A percentile compares a stretch with the other conserved stretches of the same genome.
Conservation (phyloP, 2,113 vertebrate genomes). For the Phalacrocorax carbo region DNA sequence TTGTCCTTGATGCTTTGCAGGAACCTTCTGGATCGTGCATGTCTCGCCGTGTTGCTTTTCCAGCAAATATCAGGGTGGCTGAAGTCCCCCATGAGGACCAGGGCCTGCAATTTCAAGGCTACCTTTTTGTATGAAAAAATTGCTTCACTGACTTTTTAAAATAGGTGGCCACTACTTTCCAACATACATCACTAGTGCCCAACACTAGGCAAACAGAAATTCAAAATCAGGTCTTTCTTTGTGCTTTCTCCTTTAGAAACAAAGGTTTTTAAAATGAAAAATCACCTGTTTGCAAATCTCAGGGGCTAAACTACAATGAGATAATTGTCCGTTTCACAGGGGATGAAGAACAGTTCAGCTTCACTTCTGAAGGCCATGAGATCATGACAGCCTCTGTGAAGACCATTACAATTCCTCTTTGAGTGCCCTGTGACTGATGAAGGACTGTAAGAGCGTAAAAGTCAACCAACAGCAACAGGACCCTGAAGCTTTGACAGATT, state of each 20-base stretch:
- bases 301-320: neutral
- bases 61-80: too few relatives aligned
- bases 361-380: neutral
- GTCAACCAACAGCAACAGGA: neutral
- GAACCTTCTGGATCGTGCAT: too few relatives aligned
- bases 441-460: accelerated
- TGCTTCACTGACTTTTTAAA: neutral
- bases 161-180: neutral
- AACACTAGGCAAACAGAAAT: neutral
- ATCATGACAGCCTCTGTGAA: neutral
- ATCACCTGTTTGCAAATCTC: neutral
- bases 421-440: neutral
- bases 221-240: neutral
- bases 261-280: neutral
- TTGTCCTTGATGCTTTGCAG: too few relatives aligned
- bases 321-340: neutral
- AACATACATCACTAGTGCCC: neutral
- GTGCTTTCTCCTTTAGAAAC: neutral
- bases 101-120: too few relatives aligned
- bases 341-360: neutral
- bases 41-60: too few relatives aligned
- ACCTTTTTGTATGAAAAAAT: neutral
- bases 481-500: neutral
- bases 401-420: neutral
- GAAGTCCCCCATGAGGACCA: too few relatives aligned